Conservation (phyloP, 2,888 invertebrate genomes). For the Dicyrtomina minuta region DNA sequence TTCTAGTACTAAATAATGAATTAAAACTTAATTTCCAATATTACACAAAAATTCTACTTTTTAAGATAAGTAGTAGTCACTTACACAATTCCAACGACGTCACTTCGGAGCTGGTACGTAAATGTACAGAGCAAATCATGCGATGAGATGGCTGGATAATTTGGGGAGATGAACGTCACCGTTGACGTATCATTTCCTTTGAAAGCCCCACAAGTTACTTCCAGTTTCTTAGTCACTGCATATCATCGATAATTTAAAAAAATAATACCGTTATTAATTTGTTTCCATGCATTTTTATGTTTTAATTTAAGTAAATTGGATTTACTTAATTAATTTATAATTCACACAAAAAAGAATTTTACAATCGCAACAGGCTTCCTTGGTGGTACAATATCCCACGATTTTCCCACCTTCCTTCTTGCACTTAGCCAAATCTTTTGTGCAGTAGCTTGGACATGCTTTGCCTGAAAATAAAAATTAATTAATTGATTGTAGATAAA, state of each 20-base stretch:
- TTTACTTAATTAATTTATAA: no score
- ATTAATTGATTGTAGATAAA: background rate
- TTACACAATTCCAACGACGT: conserved; percentile 43
- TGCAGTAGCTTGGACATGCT: conserved; percentile 48
- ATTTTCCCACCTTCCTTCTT: conserved; percentile 43
- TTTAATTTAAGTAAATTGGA: no score
- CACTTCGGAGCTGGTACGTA: conserved; percentile 38
- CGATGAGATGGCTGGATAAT: conserved; percentile 35
- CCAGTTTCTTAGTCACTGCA: conserved; percentile 35
- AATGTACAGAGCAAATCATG: conserved; percentile 47
- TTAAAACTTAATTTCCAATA: background rate
- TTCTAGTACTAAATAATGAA: background rate
- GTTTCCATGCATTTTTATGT: no score
- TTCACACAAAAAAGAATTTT: no score
- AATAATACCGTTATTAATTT: no score
- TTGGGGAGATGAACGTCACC: conserved; percentile 45
- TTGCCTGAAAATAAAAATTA: conserved; percentile 29
- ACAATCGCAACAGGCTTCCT: conserved; percentile 48
- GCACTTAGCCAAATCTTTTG: conserved; percentile 39
- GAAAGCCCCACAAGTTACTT: conserved; percentile 41
- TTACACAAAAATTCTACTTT: background rate
- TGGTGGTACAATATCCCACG: conserved; percentile 43
- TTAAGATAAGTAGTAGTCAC: background rate
- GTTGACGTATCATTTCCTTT: conserved; percentile 33
- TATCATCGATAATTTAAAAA: no score